Base-by-base conservation (phyloP, 2,888 invertebrate species). In the Iphiclides podalirius region DNA sequence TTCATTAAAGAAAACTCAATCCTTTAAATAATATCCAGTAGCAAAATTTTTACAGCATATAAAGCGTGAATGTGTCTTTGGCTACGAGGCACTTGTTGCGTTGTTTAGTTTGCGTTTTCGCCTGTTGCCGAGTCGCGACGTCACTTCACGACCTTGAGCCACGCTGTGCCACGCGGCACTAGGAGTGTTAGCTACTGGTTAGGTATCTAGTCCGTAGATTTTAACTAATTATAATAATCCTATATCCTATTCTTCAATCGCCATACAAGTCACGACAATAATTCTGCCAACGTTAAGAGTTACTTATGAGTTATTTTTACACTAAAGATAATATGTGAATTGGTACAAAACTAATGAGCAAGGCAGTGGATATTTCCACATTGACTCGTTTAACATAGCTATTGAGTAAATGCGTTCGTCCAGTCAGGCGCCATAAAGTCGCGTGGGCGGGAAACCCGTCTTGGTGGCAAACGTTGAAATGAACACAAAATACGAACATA, bases 371-470 rank as follows among this genome's bases (percentile, higher is more conserved):
- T 47, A 48, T 55, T 52, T 61, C 57, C 51, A 55, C 48, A 52
- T 58, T 57, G 31, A 31, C 55, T 61, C 57, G 58, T 58, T 61
- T 74, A 75, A 67, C 64, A 61, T 66, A 66, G 67, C 69, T 74
- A 72, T 72, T 71, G 68, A 75, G 73, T 75, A 76, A 74, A 74
- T 73, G 67, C 69, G 69, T 66, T 60, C 59, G 59, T 70, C 69
- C 72, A 76, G 68, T 65, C 78, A 67, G 86, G 87, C 87, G 87
- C 86, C 87, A 78, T 68, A 59, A 72, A 72, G 86, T 86, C 87
- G 87, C 81, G 85, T 85, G 77, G 85, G 85, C 83, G 87, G 83
- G 82, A 84, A 82, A 77, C 87, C 86, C 82, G 85, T 87, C 82
- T 81, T 75, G 66, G 70, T 69, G 70, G 72, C 75, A 68, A 70